phyloP scores from a whole-genome alignment of 2,113 vertebrate genomes.

The Antechinus flavipes region DNA sequence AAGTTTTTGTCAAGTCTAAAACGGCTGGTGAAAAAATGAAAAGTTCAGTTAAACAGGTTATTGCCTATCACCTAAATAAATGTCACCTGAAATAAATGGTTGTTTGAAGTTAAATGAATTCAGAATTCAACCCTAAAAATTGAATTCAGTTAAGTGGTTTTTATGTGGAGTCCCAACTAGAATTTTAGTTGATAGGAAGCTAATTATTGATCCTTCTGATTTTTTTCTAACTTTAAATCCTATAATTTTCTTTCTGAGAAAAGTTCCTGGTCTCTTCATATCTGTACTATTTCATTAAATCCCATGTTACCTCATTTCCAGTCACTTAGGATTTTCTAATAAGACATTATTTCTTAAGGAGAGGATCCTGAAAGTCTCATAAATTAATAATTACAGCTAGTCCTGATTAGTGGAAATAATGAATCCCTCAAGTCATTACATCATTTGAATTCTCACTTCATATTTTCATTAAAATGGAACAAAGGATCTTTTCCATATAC shows the following conservation, averaged over 20 bases:
- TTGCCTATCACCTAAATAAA: not conserved
- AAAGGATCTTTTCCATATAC: not conserved
- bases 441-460: not conserved
- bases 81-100: not conserved
- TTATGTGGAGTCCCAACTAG: not conserved
- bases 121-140: conserved; percentile 25
- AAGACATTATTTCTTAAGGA: not conserved
- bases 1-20: not conserved
- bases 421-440: not conserved
- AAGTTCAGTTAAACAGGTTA: not conserved
- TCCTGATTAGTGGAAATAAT: not conserved
- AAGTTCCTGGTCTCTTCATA: not conserved
- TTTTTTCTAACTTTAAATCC: not conserved
- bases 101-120: conserved; percentile 8
- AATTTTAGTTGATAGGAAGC: not conserved
- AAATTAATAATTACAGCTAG: conserved; percentile 6
- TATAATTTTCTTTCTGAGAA: not conserved
- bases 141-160: conserved; percentile 8
- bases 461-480: not conserved
- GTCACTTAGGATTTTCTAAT: conserved; percentile 4
- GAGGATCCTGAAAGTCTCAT: not conserved
- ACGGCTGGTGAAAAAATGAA: not conserved
- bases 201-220: not conserved
- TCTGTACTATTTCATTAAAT: not conserved
- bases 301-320: not conserved